phyloP scores from a whole-genome alignment of 2,113 vertebrate species.

The Anser cygnoides region DNA sequence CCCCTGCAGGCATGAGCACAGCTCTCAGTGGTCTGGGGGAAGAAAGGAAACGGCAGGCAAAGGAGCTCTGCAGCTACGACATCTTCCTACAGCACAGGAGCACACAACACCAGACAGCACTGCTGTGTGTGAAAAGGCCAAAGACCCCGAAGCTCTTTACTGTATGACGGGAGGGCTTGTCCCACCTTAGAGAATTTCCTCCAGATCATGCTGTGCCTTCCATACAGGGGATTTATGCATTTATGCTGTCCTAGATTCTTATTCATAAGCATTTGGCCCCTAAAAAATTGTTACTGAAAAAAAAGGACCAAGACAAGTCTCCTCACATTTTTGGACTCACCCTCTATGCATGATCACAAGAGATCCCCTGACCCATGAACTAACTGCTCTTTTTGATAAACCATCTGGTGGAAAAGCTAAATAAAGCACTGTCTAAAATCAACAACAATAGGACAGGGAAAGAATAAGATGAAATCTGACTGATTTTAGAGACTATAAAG shows the following conservation, averaged over 20 bases:
- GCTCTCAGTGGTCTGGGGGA: background rate
- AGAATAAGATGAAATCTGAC: background rate
- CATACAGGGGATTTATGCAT: background rate
- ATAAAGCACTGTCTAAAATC: slow-evolving; percentile 6
- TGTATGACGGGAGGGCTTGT: background rate
- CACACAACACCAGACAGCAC: background rate
- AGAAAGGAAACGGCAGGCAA: background rate
- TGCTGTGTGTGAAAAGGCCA: background rate
- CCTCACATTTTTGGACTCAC: background rate
- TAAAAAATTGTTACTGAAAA: background rate
- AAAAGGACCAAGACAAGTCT: background rate
- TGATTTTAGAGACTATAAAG: background rate
- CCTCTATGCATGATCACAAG: background rate
- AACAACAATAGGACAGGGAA: background rate
- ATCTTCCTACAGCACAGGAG: background rate
- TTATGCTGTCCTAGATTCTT: background rate
- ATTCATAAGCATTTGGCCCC: background rate
- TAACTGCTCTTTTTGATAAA: slow-evolving; percentile 33
- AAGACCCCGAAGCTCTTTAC: background rate
- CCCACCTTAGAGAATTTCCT: background rate
- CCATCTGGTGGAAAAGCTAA: background rate
- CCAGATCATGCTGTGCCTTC: background rate
- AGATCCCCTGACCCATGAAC: slow-evolving; percentile 25
- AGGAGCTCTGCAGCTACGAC: background rate
- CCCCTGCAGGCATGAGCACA: background rate